Evolutionary conservation across 1,140 invertebrate species (phyloP).

Genomic region (Helicoverpa armigera): DNA sequence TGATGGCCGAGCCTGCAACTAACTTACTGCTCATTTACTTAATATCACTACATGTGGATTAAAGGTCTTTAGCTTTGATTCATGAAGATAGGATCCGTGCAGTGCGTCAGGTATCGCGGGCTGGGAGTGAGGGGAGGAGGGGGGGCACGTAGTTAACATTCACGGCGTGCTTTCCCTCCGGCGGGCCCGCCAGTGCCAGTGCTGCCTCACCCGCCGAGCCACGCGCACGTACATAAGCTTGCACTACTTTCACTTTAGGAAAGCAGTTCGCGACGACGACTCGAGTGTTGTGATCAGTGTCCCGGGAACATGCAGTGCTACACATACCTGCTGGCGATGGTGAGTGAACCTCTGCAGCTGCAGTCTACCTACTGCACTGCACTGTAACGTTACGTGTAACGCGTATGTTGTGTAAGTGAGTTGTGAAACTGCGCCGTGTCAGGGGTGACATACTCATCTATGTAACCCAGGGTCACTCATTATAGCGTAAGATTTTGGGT

Average conservation of each 20-base stretch:
- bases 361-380: not conserved
- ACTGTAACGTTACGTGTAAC: not conserved
- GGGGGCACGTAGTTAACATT: constrained; percentile 42
- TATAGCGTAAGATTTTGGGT: not conserved
- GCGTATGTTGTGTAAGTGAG: constrained; percentile 31
- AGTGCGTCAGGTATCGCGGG: not conserved
- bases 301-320: constrained; percentile 43
- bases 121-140: not conserved
- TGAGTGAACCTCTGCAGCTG: too few species aligned
- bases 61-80: too few species aligned
- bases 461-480: not conserved
- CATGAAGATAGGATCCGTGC: too few species aligned
- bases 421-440: constrained; percentile 37
- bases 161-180: constrained; percentile 45
- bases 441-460: not conserved
- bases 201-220: not conserved
- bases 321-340: constrained; percentile 46
- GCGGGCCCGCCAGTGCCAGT: constrained; percentile 4
- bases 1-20: not conserved
- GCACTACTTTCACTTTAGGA: too few species aligned
- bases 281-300: not conserved
- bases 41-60: not conserved
- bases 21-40: not conserved
- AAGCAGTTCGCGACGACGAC: not conserved
- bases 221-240: not conserved